Base-by-base conservation (phyloP, 2,797 vertebrate species). In the Pangasius krempfi region DNA sequence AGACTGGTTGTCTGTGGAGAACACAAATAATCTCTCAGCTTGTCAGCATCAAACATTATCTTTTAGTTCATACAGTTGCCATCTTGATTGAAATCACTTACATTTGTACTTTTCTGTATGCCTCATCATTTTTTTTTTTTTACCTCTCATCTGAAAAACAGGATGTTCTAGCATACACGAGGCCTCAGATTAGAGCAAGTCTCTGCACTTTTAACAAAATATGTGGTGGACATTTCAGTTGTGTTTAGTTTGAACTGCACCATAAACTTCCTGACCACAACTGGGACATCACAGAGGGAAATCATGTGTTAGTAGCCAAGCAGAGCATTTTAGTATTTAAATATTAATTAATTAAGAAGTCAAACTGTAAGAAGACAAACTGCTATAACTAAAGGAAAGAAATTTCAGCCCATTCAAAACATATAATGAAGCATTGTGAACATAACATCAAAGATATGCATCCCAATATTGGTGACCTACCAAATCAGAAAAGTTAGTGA, bases 191-290 rank as follows among this genome's bases (percentile, higher is more conserved):
- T 66, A 89, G 30, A 5, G 66, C 50, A 84, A 89, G 4, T 47
- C 58, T 66, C n/a, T 52, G 56, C 75, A 86, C 66, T 75, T 86
- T 89, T 3, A 72, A 87, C 88, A 90, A 76, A 88, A 90, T 88
- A 85, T 89, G 88, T 84, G 37, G 60, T 82, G 87, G 87, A 88
- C 87, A 78, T 27, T 72, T 86, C 37, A 80, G 56, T 30, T 25
- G 22, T 54, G 56, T 18, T 58, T 33, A 18, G 1, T 5, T 76
- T 30, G 16, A 88, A 75, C 33, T 80, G 16, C 58, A 82, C 30
- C n/a, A 83, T 54, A 70, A 89, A 89, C 84, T 68, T 82, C 72
- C 54, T 86, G 52, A 84, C 84, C 89, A 89, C 85, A 88, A 90
- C 56, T 90, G 87, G 89, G 84, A 44, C 91, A 86, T 33, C 1